Evolutionary conservation across 2,797 vertebrate genomes (phyloP), one percentile per base, ranked within the genome.

Genomic region (Calcarius lapponicus): DNA sequence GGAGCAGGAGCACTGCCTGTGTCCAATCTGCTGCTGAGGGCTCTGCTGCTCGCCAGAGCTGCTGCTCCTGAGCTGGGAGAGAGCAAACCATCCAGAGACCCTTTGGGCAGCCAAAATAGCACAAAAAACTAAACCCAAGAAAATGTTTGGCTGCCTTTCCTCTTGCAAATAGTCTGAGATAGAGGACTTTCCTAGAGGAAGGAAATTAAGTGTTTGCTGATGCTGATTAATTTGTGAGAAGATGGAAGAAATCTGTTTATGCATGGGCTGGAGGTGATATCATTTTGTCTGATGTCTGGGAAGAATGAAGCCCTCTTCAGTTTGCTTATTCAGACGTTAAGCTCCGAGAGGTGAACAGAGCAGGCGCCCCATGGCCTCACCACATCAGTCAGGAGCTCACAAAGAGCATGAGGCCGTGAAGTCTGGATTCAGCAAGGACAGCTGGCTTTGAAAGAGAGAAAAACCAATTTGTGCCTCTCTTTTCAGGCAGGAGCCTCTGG

Each of bases 201-300:
- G 86, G 86, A 92, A 93, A 43, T 53, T 4, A 31, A 91, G 75
- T 4, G 17, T 74, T 92, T 89, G 80, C 83, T 76, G 80, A 42
- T n/a, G 38, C 38, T 60, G 82, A 90, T 80, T 90, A 90, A 54
- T 93, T 96, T 91, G 85, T 88, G 66, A 53, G 90, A 84, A 80
- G 45, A 56, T 31, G 38, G 51, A 42, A 90, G 42, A 73, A 90
- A 70, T 73, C 26, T 92, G 51, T 92, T 93, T 86, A 61, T 71
- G 15, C 1, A 1, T 25, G 45, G 83, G 66, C 73, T 92, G 36
- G 26, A 60, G 66, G 48, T 70, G 90, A 90, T 93, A 90, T 50
- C 2, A 29, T 71, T 88, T 86, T 65, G n/a, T 88, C 58, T 83
- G 53, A 51, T 80, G 81, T 88, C 76, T 96, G 85, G 60, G 29